Evolutionary conservation across 2,888 invertebrate genomes (phyloP).

Genomic region (Mythimna albipuncta): DNA sequence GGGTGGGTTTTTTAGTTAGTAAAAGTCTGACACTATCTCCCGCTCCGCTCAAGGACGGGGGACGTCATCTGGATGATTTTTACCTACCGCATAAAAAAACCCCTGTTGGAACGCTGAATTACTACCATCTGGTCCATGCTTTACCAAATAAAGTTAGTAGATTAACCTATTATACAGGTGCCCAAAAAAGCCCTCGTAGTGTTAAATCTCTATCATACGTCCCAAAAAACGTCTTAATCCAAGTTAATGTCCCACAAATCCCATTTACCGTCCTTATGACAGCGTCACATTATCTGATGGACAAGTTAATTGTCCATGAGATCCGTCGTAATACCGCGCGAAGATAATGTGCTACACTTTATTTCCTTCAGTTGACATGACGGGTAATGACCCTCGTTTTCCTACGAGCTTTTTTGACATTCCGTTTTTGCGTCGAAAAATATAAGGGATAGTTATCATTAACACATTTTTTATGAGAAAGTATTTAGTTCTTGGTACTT

Average conservation of each 20-base stretch:
- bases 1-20: too few relatives aligned
- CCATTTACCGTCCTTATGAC: slow-evolving; percentile 24
- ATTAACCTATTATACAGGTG: too few relatives aligned
- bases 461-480: too few relatives aligned
- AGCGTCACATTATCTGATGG: slow-evolving; percentile 41
- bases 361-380: slow-evolving; percentile 63
- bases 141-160: too few relatives aligned
- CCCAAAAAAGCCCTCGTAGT: background rate
- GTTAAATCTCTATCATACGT: background rate
- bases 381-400: slow-evolving; percentile 21
- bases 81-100: too few relatives aligned
- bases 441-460: background rate
- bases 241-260: slow-evolving; percentile 19
- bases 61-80: too few relatives aligned
- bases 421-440: slow-evolving; percentile 7
- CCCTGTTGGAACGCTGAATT: too few relatives aligned
- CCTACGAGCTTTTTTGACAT: slow-evolving; percentile 11
- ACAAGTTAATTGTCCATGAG: slow-evolving; percentile 60
- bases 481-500: too few relatives aligned
- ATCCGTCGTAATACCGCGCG: slow-evolving; percentile 56
- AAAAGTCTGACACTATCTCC: too few relatives aligned
- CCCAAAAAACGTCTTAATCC: slow-evolving; percentile 1
- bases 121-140: too few relatives aligned
- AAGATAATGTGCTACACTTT: slow-evolving; percentile 61
- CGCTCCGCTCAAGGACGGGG: too few relatives aligned